Base-by-base conservation (phyloP, 2,888 invertebrate species). In the Tethea ocularis region DNA sequence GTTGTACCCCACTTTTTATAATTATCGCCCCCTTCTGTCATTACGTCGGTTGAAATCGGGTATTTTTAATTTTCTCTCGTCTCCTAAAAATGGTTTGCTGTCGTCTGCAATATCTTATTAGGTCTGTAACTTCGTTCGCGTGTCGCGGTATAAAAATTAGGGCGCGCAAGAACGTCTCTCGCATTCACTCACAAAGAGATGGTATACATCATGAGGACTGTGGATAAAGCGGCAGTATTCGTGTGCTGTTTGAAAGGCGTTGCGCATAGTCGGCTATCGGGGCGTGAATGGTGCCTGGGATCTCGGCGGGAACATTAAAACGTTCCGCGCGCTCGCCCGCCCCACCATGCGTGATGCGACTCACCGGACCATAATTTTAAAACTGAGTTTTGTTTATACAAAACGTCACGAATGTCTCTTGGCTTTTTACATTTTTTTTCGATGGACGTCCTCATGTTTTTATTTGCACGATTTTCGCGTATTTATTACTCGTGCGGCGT, bases 271-370 rank as follows among this genome's bases (percentile, higher is more conserved):
- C 67, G 68, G 62, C 68, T 71, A 78, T 63, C 81, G 78, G 80
- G 69, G 79, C 86, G 83, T 86, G 78, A 83, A 80, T 71, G 67
- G 61, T 36, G 36, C 13, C 38, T 38, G n/a, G 59, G 60, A 46
- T 46, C 46, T 46, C 46, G 17, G 68, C 66, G 65, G 67, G 77
- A 77, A 87, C 87, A 89, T 91, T 90, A 89, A 89, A 91, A 87
- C 77, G 81, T 89, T 88, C 86, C 89, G 75, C 86, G 80, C 86
- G 84, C 84, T 84, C 84, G 84, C 74, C 57, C 73, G 70, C 77
- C 61, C 64, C 76, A 60, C 80, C 86, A 84, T 82, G 88, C 89
- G 82, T 83, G 75, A 68, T 62, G 71, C 60, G 62, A 74, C 60
- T 66, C 84, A 82, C 75, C 83, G 82, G 85, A 84, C 87, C 87